These are phyloP conservation scores for Liodrosophila aerea DNA, from an alignment of 2,888 invertebrate genomes.

Conservation along the genomic window DNA sequence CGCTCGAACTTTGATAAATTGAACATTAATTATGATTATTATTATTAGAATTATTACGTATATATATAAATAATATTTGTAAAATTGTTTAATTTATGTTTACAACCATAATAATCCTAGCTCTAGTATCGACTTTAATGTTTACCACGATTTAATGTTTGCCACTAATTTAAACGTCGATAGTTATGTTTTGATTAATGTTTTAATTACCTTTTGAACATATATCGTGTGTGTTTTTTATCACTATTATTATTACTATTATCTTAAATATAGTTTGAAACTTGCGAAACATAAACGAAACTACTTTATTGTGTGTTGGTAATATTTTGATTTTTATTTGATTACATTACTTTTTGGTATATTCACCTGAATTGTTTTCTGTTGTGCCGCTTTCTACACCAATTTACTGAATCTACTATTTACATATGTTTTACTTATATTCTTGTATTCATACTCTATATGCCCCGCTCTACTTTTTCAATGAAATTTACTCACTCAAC, in stretches of 20 bases:
- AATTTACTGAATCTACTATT: constrained; percentile 10
- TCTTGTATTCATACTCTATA: constrained; percentile 18
- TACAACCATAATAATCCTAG: constrained; percentile 31
- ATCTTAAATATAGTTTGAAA: constrained; percentile 65
- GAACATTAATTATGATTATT: constrained; percentile 29
- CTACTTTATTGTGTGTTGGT: constrained; percentile 69
- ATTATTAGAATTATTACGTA: constrained; percentile 24
- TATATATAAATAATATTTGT: constrained; percentile 52
- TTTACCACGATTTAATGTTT: constrained; percentile 64
- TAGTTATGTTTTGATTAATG: constrained; percentile 62
- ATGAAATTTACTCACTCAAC: neutral
- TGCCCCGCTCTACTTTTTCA: constrained; percentile 5
- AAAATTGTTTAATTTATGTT: constrained; percentile 52
- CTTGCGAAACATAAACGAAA: constrained; percentile 56
- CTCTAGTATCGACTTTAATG: constrained; percentile 31
- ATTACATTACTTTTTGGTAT: constrained; percentile 41
- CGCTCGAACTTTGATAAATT: constrained; percentile 37
- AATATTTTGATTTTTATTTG: constrained; percentile 27
- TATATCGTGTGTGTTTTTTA: constrained; percentile 52
- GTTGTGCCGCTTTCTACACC: constrained; percentile 63
- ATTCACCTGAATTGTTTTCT: constrained; percentile 48
- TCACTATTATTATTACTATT: constrained; percentile 27
- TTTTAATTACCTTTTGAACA: constrained; percentile 45
- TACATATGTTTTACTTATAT: constrained; percentile 34
- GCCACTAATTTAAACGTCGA: constrained; percentile 62